Evolutionary conservation across 2,888 invertebrate genomes (phyloP).

Genomic region (Lithophane socia): DNA sequence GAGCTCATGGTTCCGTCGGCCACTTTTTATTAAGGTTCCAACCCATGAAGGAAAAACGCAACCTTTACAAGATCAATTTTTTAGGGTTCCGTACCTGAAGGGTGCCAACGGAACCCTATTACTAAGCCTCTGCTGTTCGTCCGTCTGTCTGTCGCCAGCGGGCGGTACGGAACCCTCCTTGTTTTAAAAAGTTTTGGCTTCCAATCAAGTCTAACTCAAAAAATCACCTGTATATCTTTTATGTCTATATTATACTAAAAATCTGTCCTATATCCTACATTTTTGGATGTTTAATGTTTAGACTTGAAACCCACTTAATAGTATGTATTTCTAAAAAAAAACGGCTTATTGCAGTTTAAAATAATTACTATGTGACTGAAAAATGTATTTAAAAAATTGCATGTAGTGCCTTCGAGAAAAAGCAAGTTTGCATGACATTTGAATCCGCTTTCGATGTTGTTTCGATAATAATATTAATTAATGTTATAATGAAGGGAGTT

Average conservation of each 20-base stretch:
- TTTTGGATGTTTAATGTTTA: conserved; percentile 21
- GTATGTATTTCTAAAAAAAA: conserved; percentile 16
- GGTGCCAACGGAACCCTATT: too few species aligned
- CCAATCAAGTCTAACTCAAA: neutral
- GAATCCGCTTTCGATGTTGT: conserved; percentile 55
- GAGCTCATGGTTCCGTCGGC: neutral
- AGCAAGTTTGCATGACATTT: conserved; percentile 26
- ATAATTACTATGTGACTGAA: conserved; percentile 51
- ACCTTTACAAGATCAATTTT: neutral
- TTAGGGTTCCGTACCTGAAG: too few species aligned
- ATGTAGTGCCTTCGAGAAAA: conserved; percentile 51
- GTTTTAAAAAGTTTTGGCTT: neutral
- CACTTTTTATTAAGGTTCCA: neutral
- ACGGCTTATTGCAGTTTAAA: conserved; percentile 15
- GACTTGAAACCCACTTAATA: conserved; percentile 8
- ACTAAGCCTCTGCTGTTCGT: too few species aligned
- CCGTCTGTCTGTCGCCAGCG: too few species aligned
- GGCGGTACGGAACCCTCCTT: too few species aligned
- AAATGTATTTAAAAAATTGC: conserved; percentile 29
- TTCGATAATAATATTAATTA: conserved; percentile 10
- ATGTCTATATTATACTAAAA: neutral
- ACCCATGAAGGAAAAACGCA: neutral
- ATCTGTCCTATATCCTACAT: conserved; percentile 10
- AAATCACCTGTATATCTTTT: neutral
- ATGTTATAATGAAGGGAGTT: conserved; percentile 12